These are phyloP conservation scores for Actinernus sp. DNA, from an alignment of 92 coral and sea anemone species.

Conservation along the genomic window DNA sequence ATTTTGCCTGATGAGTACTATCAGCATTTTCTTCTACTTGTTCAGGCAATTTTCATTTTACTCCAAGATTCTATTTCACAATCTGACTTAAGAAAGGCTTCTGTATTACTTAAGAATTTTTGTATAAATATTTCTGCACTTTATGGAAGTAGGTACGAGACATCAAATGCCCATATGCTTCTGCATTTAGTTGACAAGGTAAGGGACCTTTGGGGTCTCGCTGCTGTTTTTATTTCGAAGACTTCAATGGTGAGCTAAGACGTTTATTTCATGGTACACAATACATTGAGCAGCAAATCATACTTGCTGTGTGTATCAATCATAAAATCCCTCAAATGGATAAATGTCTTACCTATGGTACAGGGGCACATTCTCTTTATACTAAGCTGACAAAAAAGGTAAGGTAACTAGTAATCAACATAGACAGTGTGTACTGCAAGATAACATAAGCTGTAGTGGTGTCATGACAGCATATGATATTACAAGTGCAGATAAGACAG, in stretches of 20 bases:
- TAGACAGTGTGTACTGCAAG: conserved; percentile 37
- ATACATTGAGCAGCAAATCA: conserved; percentile 28
- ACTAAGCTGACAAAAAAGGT: conserved; percentile 24
- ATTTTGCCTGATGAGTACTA: conserved; percentile 48
- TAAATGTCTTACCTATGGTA: conserved; percentile 33
- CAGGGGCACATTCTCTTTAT: conserved; percentile 33
- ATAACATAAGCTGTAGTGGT: conserved; percentile 15
- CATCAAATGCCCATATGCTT: conserved; percentile 46
- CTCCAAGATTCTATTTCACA: conserved; percentile 40
- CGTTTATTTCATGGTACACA: conserved; percentile 49
- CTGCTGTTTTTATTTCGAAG: conserved; percentile 45
- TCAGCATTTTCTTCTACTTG: conserved; percentile 52
- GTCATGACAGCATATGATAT: conserved; percentile 28
- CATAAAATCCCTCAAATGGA: conserved; percentile 45
- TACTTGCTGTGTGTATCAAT: conserved; percentile 36
- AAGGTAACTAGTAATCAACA: conserved; percentile 19
- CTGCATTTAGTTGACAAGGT: conserved; percentile 54
- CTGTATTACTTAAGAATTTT: conserved; percentile 36
- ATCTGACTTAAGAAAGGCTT: conserved; percentile 27
- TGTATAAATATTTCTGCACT: conserved; percentile 26
- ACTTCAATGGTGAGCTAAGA: conserved; percentile 31
- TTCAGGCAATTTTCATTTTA: conserved; percentile 24
- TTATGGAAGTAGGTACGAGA: conserved; percentile 33
- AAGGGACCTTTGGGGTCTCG: conserved; percentile 37
- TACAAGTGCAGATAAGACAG: conserved; percentile 29